Evolutionary conservation across 2,888 invertebrate species (phyloP), one percentile per base, ranked within the genome.

Genomic region (Rhingia rostrata): DNA sequence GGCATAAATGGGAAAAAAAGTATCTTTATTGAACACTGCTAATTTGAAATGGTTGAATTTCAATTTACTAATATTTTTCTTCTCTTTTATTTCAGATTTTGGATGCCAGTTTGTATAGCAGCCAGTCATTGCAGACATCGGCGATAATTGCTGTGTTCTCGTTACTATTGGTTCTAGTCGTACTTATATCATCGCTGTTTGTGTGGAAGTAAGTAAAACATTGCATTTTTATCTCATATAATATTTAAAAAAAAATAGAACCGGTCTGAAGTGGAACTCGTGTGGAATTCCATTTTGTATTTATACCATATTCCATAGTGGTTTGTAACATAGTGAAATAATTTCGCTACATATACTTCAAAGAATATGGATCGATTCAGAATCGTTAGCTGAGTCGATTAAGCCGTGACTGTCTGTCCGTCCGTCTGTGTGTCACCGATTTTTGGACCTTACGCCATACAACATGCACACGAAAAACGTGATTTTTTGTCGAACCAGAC

Each of bases 51-150:
- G 4, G 4, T 47, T 7, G 12, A 43, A 6, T 43, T 7, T 22
- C 6, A 12, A 12, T 10, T 22, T 14, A 37, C 7, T 70, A 14
- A 14, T 63, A 6, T 22, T 22, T 75, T 60, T 81, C 70, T 77
- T 79, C 87, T 87, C 90, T 90, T 91, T 89, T 88, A 87, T 95
- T 94, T 6, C 95, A 96, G 96, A 95, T 96, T 93, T 95, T 96
- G 92, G 96, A 96, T 93, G 96, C 96, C 87, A 96, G 96, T 93
- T 95, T 96, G 92, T 95, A 96, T 92, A 96, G 95, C 92, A 95
- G 95, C 90, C 96, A 96, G 88, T 95, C 96, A 86, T 92, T 96
- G 88, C 96, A 96, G 92, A 96, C 96, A 87, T 95, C 96, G 88
- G 96, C 96, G 88, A 95, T 96, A 92, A 96, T 96, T 92, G 95